phyloP scores from a whole-genome alignment of 2,113 vertebrate genomes.

The Corythoichthys haematopterus region DNA sequence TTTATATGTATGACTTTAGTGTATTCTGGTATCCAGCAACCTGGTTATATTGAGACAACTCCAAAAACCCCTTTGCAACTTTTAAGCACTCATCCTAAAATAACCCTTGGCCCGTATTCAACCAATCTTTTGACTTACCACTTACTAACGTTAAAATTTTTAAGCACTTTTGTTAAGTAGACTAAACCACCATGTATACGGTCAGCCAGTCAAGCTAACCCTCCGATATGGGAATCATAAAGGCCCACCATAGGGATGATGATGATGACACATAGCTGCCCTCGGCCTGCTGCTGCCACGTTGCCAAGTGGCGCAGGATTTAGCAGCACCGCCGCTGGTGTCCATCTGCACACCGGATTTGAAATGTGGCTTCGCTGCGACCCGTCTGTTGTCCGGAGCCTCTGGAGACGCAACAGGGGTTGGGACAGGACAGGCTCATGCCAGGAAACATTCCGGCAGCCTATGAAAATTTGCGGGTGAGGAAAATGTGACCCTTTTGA shows the following conservation, averaged over 20 bases:
- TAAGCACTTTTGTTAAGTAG: too few relatives aligned
- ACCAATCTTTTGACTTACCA: too few relatives aligned
- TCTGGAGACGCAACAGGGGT: constrained; percentile 45
- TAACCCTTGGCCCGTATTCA: too few relatives aligned
- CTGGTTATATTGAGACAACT: too few relatives aligned
- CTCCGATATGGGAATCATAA: constrained; percentile 2
- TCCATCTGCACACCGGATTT: constrained; percentile 73
- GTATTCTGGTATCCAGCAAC: too few relatives aligned
- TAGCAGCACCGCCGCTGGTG: constrained; percentile 53
- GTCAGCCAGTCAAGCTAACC: not conserved
- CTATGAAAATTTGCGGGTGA: not conserved
- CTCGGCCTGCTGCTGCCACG: constrained; percentile 12
- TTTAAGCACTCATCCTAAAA: too few relatives aligned
- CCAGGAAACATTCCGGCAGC: constrained; percentile 19
- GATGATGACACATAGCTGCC: constrained; percentile 10
- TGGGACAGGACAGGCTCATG: constrained; percentile 10
- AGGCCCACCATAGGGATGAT: not conserved
- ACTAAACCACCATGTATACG: too few relatives aligned
- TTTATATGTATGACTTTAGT: too few relatives aligned
- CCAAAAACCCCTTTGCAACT: too few relatives aligned
- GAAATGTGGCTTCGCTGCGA: constrained; percentile 60
- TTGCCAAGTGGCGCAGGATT: constrained; percentile 54
- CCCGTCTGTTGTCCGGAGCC: constrained; percentile 65
- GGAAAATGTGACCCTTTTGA: not conserved
- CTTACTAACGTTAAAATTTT: too few relatives aligned